Base-by-base conservation (phyloP, 2,113 vertebrate species). In the Oostethus manadensis region DNA sequence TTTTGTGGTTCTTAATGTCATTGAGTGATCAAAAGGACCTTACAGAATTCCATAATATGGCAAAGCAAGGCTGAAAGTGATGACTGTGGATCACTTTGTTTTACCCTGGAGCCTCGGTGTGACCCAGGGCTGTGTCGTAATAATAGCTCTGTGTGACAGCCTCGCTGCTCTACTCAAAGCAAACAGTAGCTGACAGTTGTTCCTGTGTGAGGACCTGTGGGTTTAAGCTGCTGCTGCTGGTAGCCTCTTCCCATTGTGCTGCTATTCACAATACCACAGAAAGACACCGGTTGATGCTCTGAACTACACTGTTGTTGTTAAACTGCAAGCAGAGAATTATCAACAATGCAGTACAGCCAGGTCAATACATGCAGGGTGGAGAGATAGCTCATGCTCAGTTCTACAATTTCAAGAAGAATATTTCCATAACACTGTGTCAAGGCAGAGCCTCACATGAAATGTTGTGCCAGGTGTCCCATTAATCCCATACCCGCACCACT, bases 111-210 rank as follows among this genome's bases (percentile, higher is more conserved):
- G 65, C 65, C 65, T 56, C 70, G 17, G 62, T 40, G 49, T 72
- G 68, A 84, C 81, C 81, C 60, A 33, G 48, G 62, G 76, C 66
- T 73, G 72, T 45, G 59, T 78, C 68, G 70, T 81, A 81, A 84
- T 87, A 86, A 86, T 71, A 82, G 76, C 69, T 64, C 58, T 64
- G 58, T 76, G 70, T 80, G 80, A 84, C 82, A 78, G 64, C 64
- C 73, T 79, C 70, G 69, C 79, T 78, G 74, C 72, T 81, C 50
- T 47, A 44, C 82, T 84, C 78, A 72, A 46, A 70, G 58, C 73
- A 74, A 83, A 88, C 71, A 57, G 60, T 62, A 67, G 62, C 59
- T 80, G 77, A 79, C 82, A 84, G 75, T 78, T 83, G 70, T 62
- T 70, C 49, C 65, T 71, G 66, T 35, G 63, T 69, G 51, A 68